Base-by-base conservation (phyloP, 1,140 invertebrate genomes). In the Drosophila sp. region DNA sequence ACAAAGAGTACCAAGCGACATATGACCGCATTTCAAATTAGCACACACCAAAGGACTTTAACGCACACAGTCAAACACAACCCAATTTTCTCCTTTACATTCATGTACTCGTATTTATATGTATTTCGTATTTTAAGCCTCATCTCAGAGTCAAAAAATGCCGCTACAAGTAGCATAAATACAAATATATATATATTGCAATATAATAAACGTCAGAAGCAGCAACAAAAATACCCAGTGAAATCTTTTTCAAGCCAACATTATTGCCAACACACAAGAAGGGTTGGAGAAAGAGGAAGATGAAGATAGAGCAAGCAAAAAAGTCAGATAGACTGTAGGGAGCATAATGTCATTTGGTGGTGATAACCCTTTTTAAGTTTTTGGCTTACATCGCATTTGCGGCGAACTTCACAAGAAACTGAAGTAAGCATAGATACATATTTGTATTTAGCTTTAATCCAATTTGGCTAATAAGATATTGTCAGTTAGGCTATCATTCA, bases 161-260 rank as follows among this genome's bases (percentile, higher is more conserved):
- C 70, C 62, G 71, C 64, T 64, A 53, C 70, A 80, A 84, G 72
- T 51, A 72, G 76, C 78, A 87, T 79, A 87, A 87, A 82, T 82
- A 87, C 78, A 80, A 87, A 89, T 87, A 87, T 62, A 38, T 38
- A 38, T 59, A 87, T 82, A 86, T 79, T 82, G 82, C 82, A 87
- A 87, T 87, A 82, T 87, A 87, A 87, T 87, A 87, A 87, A 87
- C 83, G 82, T 87, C 82, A 89, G 34, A 63, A 87, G 67, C 82
- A 87, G 83, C 45, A 64, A 25, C n/a, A 61, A 59, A 86, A 63
- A 72, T 61, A 43, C 7, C 4, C 9, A 58, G 11, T 16, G 18
- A 57, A 38, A 75, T 36, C 11, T 43, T 54, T 16, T 51, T 13
- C 13, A 54, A 72, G 27, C 27, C 69, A 58, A 11, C 3, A 21